Conservation (phyloP, 2,888 invertebrate genomes). For the Crossocerus cetratus region DNA sequence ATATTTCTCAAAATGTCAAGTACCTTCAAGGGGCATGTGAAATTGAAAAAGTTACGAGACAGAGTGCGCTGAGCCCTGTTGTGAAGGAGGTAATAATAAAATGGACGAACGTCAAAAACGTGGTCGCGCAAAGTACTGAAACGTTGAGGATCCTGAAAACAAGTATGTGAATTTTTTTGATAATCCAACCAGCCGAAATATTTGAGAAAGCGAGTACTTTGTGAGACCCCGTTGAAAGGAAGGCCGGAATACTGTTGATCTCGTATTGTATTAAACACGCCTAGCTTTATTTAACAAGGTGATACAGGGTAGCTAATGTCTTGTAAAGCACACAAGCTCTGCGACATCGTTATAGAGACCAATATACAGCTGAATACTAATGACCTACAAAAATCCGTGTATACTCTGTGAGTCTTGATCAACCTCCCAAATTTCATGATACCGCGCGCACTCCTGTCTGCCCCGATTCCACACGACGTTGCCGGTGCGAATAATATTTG, state of each 20-base stretch:
- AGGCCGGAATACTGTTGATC: conserved; percentile 39
- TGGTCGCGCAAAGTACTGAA: conserved; percentile 54
- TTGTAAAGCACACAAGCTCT: conserved; percentile 71
- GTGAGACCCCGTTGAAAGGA: conserved; percentile 51
- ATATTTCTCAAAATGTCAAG: too few relatives aligned
- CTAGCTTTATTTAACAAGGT: conserved; percentile 76
- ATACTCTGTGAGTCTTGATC: conserved; percentile 37
- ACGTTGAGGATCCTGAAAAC: conserved; percentile 16
- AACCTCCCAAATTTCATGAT: conserved; percentile 15
- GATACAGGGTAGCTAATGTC: conserved; percentile 73
- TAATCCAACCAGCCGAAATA: not conserved
- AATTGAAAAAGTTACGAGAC: not conserved
- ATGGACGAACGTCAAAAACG: conserved; percentile 48
- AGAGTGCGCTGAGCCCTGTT: conserved; percentile 16
- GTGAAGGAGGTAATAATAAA: conserved; percentile 56
- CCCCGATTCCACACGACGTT: conserved; percentile 15
- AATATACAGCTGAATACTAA: conserved; percentile 66
- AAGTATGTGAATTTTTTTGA: not conserved
- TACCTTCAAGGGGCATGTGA: too few relatives aligned
- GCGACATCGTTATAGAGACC: conserved; percentile 66
- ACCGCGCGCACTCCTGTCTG: conserved; percentile 7
- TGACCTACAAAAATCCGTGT: conserved; percentile 61
- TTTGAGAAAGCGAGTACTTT: conserved; percentile 24
- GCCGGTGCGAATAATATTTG: conserved; percentile 20
- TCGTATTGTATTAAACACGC: conserved; percentile 73